phyloP scores from a whole-genome alignment of 2,888 invertebrate species.

The Resseliella maxima region DNA sequence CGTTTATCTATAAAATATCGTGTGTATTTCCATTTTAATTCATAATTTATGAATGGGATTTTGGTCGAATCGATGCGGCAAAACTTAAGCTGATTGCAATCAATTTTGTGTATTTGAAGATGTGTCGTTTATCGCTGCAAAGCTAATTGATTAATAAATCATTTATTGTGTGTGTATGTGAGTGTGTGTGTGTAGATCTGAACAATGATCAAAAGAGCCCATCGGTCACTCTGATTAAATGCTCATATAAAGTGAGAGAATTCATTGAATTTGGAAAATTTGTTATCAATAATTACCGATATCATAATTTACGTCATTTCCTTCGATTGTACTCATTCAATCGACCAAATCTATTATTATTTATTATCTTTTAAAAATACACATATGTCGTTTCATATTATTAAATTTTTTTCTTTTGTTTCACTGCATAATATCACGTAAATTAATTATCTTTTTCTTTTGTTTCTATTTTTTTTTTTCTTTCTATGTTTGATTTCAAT shows the following conservation, averaged over 20 bases:
- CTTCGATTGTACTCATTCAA: background rate
- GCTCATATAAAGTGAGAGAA: background rate
- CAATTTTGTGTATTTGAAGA: background rate
- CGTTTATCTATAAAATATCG: background rate
- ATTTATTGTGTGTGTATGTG: background rate
- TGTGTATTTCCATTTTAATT: background rate
- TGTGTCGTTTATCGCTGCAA: background rate
- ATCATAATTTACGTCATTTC: background rate
- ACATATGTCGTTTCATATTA: background rate
- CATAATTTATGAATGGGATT: background rate
- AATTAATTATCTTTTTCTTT: background rate
- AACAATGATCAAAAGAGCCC: no score
- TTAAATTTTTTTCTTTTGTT: no score
- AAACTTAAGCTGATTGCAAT: background rate
- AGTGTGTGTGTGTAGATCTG: background rate
- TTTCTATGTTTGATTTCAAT: conserved; percentile 60
- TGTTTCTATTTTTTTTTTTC: conserved; percentile 54
- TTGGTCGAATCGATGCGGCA: background rate
- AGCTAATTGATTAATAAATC: background rate
- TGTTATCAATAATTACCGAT: background rate
- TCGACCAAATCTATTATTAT: background rate
- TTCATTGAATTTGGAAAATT: background rate
- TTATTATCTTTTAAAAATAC: background rate
- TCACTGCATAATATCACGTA: no score
- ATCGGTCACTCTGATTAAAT: background rate